These are phyloP conservation scores for Baccha elongata DNA, from an alignment of 2,888 invertebrate genomes.

Conservation along the genomic window DNA sequence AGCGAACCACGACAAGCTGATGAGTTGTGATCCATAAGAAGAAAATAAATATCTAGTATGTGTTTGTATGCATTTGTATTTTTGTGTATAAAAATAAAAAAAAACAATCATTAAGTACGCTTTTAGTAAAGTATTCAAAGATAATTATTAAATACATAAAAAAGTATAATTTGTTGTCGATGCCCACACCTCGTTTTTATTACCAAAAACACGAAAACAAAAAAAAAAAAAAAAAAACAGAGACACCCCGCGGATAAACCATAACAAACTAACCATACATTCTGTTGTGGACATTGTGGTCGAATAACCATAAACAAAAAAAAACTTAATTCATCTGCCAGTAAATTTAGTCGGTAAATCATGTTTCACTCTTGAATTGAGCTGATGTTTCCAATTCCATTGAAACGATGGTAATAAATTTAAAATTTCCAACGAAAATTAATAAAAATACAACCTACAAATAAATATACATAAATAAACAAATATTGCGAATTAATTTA, in stretches of 20 bases:
- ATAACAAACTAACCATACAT: constrained; percentile 3
- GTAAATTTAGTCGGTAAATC: constrained; percentile 25
- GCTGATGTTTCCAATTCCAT: constrained; percentile 6
- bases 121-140: too few relatives aligned
- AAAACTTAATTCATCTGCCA: constrained; percentile 5
- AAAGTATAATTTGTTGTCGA: too few relatives aligned
- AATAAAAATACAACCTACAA: constrained; percentile 15
- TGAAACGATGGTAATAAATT: constrained; percentile 18
- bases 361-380: not conserved
- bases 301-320: not conserved
- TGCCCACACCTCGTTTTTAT: too few relatives aligned
- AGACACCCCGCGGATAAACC: not conserved
- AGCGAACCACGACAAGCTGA: too few relatives aligned
- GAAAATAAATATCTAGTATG: too few relatives aligned
- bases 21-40: too few relatives aligned
- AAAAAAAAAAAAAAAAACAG: not conserved
- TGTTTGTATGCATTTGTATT: too few relatives aligned
- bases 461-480: not conserved
- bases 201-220: not conserved
- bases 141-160: too few relatives aligned
- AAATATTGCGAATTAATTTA: constrained; percentile 16
- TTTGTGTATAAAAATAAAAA: too few relatives aligned
- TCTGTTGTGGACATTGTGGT: constrained; percentile 21
- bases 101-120: too few relatives aligned
- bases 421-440: constrained; percentile 20